A percentile compares a stretch with the other conserved stretches of the same genome.
Conservation (phyloP, 2,888 invertebrate genomes). For the Malthinus seriepunctatus region DNA sequence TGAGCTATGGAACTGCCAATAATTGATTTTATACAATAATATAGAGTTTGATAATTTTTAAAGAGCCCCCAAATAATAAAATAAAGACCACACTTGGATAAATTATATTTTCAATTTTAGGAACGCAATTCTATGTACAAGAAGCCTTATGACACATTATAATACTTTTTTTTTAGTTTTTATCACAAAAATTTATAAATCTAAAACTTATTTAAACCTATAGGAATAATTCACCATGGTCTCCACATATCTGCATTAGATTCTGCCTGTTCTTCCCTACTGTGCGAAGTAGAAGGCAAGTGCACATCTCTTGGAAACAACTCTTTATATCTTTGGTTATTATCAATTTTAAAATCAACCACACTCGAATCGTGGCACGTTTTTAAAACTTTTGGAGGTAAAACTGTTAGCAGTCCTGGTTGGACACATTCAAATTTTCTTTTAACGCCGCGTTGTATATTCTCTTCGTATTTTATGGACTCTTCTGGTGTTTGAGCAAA, state of each 20-base stretch:
- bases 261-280: slow-evolving; percentile 31
- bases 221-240: slow-evolving; percentile 47
- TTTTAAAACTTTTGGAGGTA: slow-evolving; percentile 26
- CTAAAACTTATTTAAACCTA: neutral
- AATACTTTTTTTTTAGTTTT: neutral
- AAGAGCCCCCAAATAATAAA: too few species aligned
- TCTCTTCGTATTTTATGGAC: slow-evolving; percentile 47
- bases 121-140: neutral
- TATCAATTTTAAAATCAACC: slow-evolving; percentile 16
- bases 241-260: slow-evolving; percentile 52
- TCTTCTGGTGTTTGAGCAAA: slow-evolving; percentile 49
- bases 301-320: neutral
- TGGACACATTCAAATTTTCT: slow-evolving; percentile 34
- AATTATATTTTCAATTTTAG: slow-evolving; percentile 2
- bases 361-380: slow-evolving; percentile 17
- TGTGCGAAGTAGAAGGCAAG: slow-evolving; percentile 26
- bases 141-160: too few species aligned
- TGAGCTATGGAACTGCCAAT: too few species aligned
- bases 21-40: too few species aligned
- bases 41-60: too few species aligned
- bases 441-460: slow-evolving; percentile 43
- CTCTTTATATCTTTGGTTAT: neutral
- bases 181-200: neutral
- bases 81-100: neutral
- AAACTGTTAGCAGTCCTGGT: slow-evolving; percentile 20